Percentiles rank a stretch among this genome's conserved stretches.
phyloP scores from a whole-genome alignment of 2,888 invertebrate species.

The Pandemis cinnamomeana region DNA sequence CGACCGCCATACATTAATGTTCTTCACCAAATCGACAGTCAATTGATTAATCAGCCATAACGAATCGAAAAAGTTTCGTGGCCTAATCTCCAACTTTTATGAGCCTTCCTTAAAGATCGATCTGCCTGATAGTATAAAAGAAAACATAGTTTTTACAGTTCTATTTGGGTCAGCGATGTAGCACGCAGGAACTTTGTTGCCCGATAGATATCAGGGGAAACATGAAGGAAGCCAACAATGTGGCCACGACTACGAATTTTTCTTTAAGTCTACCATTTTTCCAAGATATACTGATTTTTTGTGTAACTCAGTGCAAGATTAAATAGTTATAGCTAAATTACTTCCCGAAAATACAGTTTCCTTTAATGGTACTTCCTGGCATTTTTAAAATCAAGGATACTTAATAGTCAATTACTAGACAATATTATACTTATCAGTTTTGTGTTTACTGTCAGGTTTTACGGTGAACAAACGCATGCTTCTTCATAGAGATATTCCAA shows the following conservation, averaged over 20 bases:
- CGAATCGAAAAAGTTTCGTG: slow-evolving; percentile 30
- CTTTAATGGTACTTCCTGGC: too few species aligned
- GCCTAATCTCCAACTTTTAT: slow-evolving; percentile 32
- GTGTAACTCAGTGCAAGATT: too few species aligned
- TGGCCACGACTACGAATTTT: not conserved
- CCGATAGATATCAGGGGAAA: slow-evolving; percentile 36
- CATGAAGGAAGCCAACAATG: slow-evolving; percentile 13
- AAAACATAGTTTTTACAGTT: slow-evolving; percentile 38
- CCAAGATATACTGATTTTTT: not conserved
- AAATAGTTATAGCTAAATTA: too few species aligned
- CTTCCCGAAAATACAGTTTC: too few species aligned
- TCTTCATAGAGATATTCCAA: not conserved
- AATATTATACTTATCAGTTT: too few species aligned
- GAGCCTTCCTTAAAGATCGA: slow-evolving; percentile 25
- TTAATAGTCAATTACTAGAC: too few species aligned
- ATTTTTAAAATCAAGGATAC: too few species aligned
- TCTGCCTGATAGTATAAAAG: slow-evolving; percentile 22
- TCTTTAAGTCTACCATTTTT: not conserved
- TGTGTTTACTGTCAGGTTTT: too few species aligned
- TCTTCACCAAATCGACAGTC: slow-evolving; percentile 3
- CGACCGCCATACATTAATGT: not conserved
- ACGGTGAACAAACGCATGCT: too few species aligned
- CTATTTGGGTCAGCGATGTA: slow-evolving; percentile 38
- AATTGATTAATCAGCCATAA: slow-evolving; percentile 26
- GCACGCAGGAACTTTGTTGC: slow-evolving; percentile 27